A percentile compares a stretch with the other conserved stretches of the same genome.
Conservation (phyloP, 2,888 invertebrate species). For the Hydraecia micacea region DNA sequence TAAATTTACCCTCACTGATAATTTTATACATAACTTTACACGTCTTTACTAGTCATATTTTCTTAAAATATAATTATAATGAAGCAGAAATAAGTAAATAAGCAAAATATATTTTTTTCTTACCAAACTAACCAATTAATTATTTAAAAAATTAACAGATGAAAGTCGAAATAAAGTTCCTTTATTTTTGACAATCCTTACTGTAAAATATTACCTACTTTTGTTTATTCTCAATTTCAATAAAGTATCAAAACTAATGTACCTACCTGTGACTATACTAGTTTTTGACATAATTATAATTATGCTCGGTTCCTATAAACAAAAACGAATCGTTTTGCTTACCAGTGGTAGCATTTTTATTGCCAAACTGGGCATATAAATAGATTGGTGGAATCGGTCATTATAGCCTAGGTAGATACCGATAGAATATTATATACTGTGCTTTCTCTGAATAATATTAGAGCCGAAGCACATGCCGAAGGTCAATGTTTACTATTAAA, state of each 20-base stretch:
- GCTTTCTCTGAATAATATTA: background rate
- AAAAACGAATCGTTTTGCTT: too few species aligned
- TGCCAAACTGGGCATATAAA: too few species aligned
- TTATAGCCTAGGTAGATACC: too few species aligned
- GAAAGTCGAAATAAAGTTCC: background rate
- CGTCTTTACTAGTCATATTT: constrained; percentile 15
- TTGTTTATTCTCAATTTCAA: background rate
- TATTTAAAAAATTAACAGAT: background rate
- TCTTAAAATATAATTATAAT: background rate
- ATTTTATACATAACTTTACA: background rate
- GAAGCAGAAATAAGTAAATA: background rate
- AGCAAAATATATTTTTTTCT: too few species aligned
- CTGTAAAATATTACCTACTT: background rate
- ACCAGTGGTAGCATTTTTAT: too few species aligned
- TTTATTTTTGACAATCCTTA: background rate
- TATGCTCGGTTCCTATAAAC: too few species aligned
- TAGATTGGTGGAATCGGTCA: too few species aligned
- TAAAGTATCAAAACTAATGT: background rate
- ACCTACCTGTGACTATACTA: too few species aligned
- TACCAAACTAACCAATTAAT: too few species aligned
- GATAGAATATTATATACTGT: background rate
- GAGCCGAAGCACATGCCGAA: background rate
- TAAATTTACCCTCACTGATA: background rate
- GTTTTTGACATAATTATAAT: background rate
- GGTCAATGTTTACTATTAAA: background rate